Conservation (phyloP, 1,140 invertebrate species). For the Lerema accius region DNA sequence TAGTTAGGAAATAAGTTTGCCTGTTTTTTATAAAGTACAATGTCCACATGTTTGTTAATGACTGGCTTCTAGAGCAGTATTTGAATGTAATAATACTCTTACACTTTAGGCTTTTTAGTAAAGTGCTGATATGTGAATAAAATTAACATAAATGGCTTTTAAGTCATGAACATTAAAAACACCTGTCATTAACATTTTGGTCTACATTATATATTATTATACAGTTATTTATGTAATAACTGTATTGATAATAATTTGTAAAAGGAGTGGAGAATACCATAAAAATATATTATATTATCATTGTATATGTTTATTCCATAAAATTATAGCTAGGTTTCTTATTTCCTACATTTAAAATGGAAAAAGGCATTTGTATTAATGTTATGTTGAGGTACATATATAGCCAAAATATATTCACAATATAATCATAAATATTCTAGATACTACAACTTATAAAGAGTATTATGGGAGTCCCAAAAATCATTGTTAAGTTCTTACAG, state of each 20-base stretch:
- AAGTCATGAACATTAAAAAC: neutral
- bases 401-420: neutral
- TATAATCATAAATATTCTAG: neutral
- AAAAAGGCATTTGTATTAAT: neutral
- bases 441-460: no score
- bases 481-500: no score
- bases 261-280: neutral
- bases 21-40: constrained; percentile 13
- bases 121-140: constrained; percentile 1
- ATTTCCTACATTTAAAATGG: neutral
- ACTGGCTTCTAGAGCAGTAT: constrained; percentile 22
- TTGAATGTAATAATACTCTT: constrained; percentile 21
- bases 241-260: neutral
- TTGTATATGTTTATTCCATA: neutral
- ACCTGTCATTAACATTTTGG: neutral
- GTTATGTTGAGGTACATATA: neutral
- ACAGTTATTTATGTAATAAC: neutral
- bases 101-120: neutral
- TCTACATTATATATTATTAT: no score
- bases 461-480: no score
- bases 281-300: neutral
- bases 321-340: neutral
- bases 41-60: constrained; percentile 4
- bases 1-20: constrained; percentile 27
- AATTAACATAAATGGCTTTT: neutral